Conservation (phyloP, 2,888 invertebrate genomes). For the Eupelmus urozonus region DNA sequence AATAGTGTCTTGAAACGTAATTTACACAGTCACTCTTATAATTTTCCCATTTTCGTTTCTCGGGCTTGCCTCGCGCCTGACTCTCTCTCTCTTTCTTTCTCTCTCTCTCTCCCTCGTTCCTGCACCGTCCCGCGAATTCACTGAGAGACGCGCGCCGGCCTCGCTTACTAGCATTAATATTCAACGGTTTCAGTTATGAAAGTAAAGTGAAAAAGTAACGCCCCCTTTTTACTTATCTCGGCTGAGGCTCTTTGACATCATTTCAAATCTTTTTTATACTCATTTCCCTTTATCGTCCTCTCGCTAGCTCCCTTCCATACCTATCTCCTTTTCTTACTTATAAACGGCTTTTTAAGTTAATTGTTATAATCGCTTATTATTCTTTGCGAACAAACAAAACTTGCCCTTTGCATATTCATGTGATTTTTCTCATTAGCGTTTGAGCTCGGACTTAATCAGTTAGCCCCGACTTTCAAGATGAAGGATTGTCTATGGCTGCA, state of each 20-base stretch:
- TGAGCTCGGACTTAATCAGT: too few species aligned
- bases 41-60: constrained; percentile 74
- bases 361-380: constrained; percentile 55
- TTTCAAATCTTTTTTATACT: constrained; percentile 54
- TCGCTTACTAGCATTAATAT: constrained; percentile 74
- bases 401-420: constrained; percentile 47
- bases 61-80: constrained; percentile 65
- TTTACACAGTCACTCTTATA: constrained; percentile 74
- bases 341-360: constrained; percentile 57
- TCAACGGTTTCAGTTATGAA: constrained; percentile 76
- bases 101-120: too few species aligned
- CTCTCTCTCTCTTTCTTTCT: too few species aligned
- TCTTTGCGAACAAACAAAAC: constrained; percentile 40
- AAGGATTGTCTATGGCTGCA: not conserved
- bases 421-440: not conserved
- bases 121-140: constrained; percentile 41
- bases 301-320: not conserved
- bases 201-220: constrained; percentile 77
- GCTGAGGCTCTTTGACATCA: constrained; percentile 46
- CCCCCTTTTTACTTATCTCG: constrained; percentile 58
- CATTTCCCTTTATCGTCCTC: constrained; percentile 42
- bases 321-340: constrained; percentile 35
- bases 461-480: too few species aligned
- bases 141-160: constrained; percentile 56
- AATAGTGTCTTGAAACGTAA: constrained; percentile 63